Conservation (phyloP, 1,140 invertebrate genomes). For the Leptinotarsa texana region DNA sequence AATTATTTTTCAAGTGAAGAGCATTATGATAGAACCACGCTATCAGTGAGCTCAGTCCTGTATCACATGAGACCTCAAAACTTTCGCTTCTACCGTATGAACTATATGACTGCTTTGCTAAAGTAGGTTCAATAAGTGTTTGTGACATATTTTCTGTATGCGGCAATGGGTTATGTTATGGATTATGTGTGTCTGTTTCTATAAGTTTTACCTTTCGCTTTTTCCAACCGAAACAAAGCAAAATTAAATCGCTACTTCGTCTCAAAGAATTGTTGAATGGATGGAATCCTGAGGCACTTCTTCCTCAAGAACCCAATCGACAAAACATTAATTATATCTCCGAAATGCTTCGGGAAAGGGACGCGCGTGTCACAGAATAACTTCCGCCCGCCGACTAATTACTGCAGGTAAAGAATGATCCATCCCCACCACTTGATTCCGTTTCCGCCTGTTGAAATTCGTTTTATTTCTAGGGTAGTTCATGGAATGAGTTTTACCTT, state of each 20-base stretch:
- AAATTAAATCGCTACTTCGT: constrained; percentile 19
- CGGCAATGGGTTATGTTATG: too few relatives aligned
- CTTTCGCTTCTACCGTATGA: too few relatives aligned
- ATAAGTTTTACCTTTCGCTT: constrained; percentile 13
- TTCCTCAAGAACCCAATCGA: constrained; percentile 12
- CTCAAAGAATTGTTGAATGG: constrained; percentile 6
- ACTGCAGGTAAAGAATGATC: constrained; percentile 17
- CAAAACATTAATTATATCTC: constrained; percentile 24
- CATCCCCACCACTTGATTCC: not conserved
- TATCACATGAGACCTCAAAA: too few relatives aligned
- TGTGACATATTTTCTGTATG: too few relatives aligned
- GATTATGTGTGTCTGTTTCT: constrained; percentile 46
- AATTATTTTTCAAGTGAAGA: too few relatives aligned
- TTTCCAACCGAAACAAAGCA: constrained; percentile 12
- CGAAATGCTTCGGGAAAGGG: constrained; percentile 9
- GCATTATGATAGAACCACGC: too few relatives aligned
- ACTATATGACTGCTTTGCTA: too few relatives aligned
- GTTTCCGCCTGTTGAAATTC: not conserved
- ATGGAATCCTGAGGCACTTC: constrained; percentile 8
- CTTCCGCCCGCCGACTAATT: constrained; percentile 22
- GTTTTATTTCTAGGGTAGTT: not conserved
- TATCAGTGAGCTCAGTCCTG: too few relatives aligned
- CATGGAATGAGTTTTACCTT: not conserved
- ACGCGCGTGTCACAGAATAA: constrained; percentile 20
- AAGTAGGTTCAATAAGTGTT: too few relatives aligned